These are phyloP conservation scores for Agapornis canus DNA, from an alignment of 2,797 vertebrate genomes.

Conservation along the genomic window DNA sequence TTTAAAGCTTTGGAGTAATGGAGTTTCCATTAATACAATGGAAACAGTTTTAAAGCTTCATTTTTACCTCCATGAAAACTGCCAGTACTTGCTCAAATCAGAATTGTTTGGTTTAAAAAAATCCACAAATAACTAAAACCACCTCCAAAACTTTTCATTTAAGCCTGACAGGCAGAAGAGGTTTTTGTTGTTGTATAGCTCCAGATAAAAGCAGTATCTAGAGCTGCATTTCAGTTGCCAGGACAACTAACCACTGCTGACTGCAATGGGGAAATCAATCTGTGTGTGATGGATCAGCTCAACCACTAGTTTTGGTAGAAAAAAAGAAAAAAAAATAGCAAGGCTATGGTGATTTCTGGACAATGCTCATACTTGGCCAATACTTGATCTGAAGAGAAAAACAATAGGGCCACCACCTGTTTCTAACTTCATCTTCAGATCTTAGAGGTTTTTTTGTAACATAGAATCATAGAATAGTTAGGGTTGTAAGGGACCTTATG, in stretches of 20 bases:
- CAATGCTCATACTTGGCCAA: background rate
- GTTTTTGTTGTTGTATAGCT: background rate
- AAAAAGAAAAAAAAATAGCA: background rate
- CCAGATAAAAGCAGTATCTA: conserved; percentile 27
- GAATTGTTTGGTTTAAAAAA: background rate
- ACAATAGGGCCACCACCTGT: background rate
- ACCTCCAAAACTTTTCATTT: background rate
- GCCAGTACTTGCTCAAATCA: background rate
- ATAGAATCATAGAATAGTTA: too few relatives aligned
- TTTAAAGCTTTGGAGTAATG: background rate
- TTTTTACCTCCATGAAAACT: background rate
- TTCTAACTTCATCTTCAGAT: background rate
- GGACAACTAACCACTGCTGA: background rate
- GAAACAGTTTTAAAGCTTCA: background rate
- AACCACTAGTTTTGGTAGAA: background rate
- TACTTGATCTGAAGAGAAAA: background rate
- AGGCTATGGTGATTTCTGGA: background rate
- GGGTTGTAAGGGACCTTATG: too few relatives aligned
- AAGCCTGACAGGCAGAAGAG: background rate
- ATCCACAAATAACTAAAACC: background rate
- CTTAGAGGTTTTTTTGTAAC: background rate
- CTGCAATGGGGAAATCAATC: background rate
- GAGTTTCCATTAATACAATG: background rate
- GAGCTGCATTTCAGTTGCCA: conserved; percentile 30
- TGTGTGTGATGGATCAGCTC: background rate